Base-by-base conservation (phyloP, 2,888 invertebrate species). In the Agrenia bidenticulata region DNA sequence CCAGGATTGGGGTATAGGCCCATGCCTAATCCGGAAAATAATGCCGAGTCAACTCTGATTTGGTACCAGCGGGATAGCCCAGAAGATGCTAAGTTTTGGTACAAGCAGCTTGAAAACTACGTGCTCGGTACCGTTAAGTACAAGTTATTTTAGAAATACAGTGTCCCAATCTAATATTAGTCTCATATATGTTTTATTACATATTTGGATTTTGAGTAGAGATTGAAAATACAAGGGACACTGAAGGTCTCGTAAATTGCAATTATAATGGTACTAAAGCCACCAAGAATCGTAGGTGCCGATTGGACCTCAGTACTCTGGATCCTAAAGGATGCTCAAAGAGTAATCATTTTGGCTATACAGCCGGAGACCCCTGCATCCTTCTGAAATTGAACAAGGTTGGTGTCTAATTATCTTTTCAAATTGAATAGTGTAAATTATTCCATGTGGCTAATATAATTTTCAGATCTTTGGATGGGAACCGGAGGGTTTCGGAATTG, bases 321-420 rank as follows among this genome's bases (percentile, higher is more conserved):
- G 84, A 85, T 56, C 15, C 5, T 1, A 32, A 15, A 9, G 88
- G 88, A 56, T 97, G 96, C 82, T 87, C 88, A 67, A 83, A 85
- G 65, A 84, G 85, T 37, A 87, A 89, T 75, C 86, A 89, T 77
- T 99, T 89, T 82, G 95, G 94, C 79, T 98, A 89, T 81, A 87
- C 88, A 74, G 85, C 86, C 75, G 90, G 89, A 66, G 81, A 89
- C 64, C 98, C 98, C 17, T 99, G 99, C 81, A 90, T 99, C 80
- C 89, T 97, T 83, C 86, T 99, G 76, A 98, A 98, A 81, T 84
- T 99, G 77, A 99, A 99, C 81, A 94, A 92, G 88, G 94, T 94
- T 81, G 77, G 77, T 26, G 11, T 24, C 9, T 19, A 11, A 23
- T 55, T 9, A 11, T 11, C 26, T 9, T 50, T n/a, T 60, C 27